A percentile compares a stretch with the other conserved stretches of the same genome.
phyloP scores from a whole-genome alignment of 2,888 invertebrate genomes.

The Melipona beecheii region DNA sequence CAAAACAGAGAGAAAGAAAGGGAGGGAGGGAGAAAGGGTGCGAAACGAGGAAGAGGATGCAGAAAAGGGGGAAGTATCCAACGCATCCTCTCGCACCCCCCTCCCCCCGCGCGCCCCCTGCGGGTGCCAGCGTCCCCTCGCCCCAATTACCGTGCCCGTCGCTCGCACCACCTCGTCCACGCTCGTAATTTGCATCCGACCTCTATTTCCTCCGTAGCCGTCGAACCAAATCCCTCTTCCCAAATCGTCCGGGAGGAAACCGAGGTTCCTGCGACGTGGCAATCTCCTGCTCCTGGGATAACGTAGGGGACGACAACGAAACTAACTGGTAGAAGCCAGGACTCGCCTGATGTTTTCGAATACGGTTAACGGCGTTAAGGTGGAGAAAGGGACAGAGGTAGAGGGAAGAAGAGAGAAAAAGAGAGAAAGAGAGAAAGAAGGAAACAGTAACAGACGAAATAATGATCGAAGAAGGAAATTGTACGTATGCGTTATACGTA shows the following conservation, averaged over 20 bases:
- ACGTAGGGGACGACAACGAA: neutral
- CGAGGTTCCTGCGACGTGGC: neutral
- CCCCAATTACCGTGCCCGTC: constrained; percentile 71
- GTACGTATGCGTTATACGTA: neutral
- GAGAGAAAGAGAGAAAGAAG: neutral
- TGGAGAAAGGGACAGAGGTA: neutral
- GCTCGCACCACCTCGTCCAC: constrained; percentile 60
- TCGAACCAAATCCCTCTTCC: constrained; percentile 23
- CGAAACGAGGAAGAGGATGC: constrained; percentile 45
- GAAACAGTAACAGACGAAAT: neutral
- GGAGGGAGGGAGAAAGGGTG: neutral
- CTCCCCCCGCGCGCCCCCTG: constrained; percentile 19
- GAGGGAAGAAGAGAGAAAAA: neutral
- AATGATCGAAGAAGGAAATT: neutral
- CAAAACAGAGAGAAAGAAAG: too few relatives aligned
- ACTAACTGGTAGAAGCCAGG: neutral
- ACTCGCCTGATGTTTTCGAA: neutral
- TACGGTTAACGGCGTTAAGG: neutral
- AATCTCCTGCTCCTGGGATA: neutral
- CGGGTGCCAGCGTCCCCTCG: constrained; percentile 66
- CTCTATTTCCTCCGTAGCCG: constrained; percentile 67
- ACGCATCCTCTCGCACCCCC: constrained; percentile 50
- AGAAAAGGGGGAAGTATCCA: constrained; percentile 52
- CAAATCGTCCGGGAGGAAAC: neutral
- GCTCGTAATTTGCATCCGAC: constrained; percentile 72